phyloP scores from a whole-genome alignment of 2,888 invertebrate genomes.

The Xestia xanthographa region DNA sequence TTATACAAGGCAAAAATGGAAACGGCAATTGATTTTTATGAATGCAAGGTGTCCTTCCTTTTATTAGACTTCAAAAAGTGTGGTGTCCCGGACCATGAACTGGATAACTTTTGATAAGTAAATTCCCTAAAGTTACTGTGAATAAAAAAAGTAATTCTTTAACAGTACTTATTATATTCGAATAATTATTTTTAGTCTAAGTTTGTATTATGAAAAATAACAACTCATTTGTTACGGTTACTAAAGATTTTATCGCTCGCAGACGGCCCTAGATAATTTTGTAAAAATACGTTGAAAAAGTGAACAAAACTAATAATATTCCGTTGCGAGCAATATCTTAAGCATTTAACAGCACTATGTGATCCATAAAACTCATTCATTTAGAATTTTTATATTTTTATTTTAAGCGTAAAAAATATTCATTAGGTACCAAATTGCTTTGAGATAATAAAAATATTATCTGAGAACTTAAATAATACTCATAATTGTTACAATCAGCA shows the following conservation, averaged over 20 bases:
- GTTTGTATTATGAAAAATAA: conserved; percentile 10
- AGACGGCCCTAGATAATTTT: conserved; percentile 1
- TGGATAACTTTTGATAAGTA: neutral
- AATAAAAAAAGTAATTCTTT: neutral
- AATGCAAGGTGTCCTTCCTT: neutral
- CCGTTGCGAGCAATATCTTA: conserved; percentile 15
- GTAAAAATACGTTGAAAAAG: conserved; percentile 3
- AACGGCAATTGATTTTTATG: too few relatives aligned
- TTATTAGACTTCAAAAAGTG: too few relatives aligned
- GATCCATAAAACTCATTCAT: conserved; percentile 19
- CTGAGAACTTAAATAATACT: conserved; percentile 12
- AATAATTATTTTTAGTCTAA: neutral
- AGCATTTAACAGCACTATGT: conserved; percentile 9
- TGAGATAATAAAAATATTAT: conserved; percentile 5
- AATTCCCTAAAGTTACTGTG: neutral
- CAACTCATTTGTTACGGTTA: neutral
- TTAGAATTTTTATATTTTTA: conserved; percentile 26
- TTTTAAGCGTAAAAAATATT: conserved; percentile 14
- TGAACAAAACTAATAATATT: conserved; percentile 11
- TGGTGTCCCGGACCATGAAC: too few relatives aligned
- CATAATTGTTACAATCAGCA: conserved; percentile 25
- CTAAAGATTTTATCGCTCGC: conserved; percentile 15
- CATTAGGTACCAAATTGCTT: conserved; percentile 10
- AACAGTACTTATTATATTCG: neutral
- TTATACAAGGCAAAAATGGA: too few relatives aligned